Evolutionary conservation across 2,888 invertebrate genomes (phyloP), one percentile per base, ranked within the genome.

Genomic region (Cylloceria caligata): DNA sequence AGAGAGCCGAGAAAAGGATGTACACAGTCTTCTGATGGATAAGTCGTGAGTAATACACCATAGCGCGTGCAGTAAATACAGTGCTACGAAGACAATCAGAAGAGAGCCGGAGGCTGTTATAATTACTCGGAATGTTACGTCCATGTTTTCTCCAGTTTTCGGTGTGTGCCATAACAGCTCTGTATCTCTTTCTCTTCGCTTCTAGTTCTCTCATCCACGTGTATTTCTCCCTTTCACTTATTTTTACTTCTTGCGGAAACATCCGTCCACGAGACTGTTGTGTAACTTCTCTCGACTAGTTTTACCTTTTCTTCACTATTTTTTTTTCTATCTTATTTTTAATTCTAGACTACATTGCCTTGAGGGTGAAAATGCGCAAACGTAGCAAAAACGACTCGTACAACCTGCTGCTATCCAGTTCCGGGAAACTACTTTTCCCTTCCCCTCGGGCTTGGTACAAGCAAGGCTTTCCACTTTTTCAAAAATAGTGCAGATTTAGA

Each of bases 91-190:
- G 75, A 82, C 79, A 82, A 82, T 82, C 82, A 67, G 52, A 68
- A 30, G 49, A 75, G 27, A 86, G 85, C 84, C 81, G 69, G 84
- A 80, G 84, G 83, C 81, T 83, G 81, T 84, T 88, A 88, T 90
- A 89, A 89, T 89, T 88, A 89, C 88, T 87, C 81, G 81, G 62
- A 84, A 86, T 86, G 83, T 81, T 81, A 13, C 39, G 65, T 77
- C 81, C 76, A 64, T 81, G 80, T 87, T 87, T 72, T 83, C 64
- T 57, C 57, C 67, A 74, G 83, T 39, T 71, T 13, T 19, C 42
- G 55, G 52, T 69, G 49, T 55, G 75, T 72, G 65, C 72, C 55
- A 78, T 84, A 82, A 85, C 83, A 86, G 34, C 27, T 71, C 42
- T 45, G 21, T 65, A 69, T 80, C 78, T 67, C 49, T 68, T 34